phyloP scores from a whole-genome alignment of 2,797 vertebrate genomes.

The Falco columbarius region DNA sequence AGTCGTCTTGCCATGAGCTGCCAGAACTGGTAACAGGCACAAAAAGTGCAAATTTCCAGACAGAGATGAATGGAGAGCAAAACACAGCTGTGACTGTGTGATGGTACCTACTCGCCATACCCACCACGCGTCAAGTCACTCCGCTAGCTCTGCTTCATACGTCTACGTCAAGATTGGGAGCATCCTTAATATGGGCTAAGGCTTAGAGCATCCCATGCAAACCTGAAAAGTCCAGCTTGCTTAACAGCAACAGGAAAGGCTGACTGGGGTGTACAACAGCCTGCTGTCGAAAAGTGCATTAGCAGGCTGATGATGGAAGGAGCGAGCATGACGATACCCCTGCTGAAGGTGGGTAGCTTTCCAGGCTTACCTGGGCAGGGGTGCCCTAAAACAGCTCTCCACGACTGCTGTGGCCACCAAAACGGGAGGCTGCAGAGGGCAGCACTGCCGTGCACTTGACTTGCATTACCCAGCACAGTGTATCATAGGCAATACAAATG shows the following conservation, averaged over 20 bases:
- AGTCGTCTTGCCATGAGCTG: not conserved
- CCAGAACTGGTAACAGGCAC: not conserved
- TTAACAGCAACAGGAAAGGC: not conserved
- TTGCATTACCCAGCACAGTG: not conserved
- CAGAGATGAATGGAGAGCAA: not conserved
- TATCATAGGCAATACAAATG: not conserved
- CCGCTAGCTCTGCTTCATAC: not conserved
- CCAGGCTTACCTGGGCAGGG: rapidly evolving
- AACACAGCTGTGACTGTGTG: not conserved
- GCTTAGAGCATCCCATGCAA: not conserved
- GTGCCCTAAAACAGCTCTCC: not conserved
- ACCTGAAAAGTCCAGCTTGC: not conserved
- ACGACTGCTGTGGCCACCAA: not conserved
- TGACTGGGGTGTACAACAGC: not conserved
- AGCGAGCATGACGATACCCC: rapidly evolving
- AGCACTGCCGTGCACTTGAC: constrained; percentile 60
- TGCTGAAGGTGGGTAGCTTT: not conserved
- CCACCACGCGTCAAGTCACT: not conserved
- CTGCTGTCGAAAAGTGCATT: not conserved
- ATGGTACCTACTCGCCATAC: not conserved
- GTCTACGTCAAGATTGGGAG: rapidly evolving
- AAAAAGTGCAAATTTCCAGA: not conserved
- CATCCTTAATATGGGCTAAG: not conserved
- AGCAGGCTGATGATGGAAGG: not conserved
- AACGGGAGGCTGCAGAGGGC: constrained; percentile 74